Base-by-base conservation (phyloP, 2,888 invertebrate genomes). In the Aplocera efformata region DNA sequence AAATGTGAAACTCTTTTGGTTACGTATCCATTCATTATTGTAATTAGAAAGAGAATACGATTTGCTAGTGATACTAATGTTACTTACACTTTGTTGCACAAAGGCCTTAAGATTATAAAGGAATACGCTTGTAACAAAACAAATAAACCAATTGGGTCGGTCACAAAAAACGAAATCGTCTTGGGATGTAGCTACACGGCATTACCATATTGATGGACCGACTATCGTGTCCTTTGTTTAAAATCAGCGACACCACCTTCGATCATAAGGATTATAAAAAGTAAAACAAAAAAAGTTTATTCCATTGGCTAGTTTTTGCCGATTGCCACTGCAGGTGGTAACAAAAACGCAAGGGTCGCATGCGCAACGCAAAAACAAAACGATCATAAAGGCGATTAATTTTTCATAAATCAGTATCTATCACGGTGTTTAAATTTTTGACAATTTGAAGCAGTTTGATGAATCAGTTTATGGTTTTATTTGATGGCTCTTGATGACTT, bases 161-260 rank as follows among this genome's bases (percentile, higher is more conserved):
- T 48, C 71, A 79, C 76, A 86, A 86, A 85, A 29, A 84, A 81
- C 58, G 60, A 66, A 69, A 62, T 68, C 71, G 69, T 66, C 70
- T 70, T 67, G 62, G 69, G 69, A 68, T 71, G 71, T 67, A 72
- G 62, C 67, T 42, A 44, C 57, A 36, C 58, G 56, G 68, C 70
- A 88, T 88, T 88, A 88, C 68, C 86, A 88, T 86, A 85, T 86
- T 84, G 86, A 86, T 84, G 78, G 80, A 64, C 59, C 71, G 61
- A 68, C 72, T 81, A 84, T 85, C 84, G 70, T 70, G 70, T 67
- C 60, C 81, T 86, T 86, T 86, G 86, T 86, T 83, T 77, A 79
- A 78, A 86, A 85, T 85, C 86, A 82, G 84, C 86, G 86, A 83
- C 84, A 82, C 71, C 65, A 66, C 77, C 69, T 79, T 85, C 84